A percentile compares a stretch with the other conserved stretches of the same genome.
phyloP scores from a whole-genome alignment of 2,797 vertebrate genomes.

The Xiphophorus birchmanni region DNA sequence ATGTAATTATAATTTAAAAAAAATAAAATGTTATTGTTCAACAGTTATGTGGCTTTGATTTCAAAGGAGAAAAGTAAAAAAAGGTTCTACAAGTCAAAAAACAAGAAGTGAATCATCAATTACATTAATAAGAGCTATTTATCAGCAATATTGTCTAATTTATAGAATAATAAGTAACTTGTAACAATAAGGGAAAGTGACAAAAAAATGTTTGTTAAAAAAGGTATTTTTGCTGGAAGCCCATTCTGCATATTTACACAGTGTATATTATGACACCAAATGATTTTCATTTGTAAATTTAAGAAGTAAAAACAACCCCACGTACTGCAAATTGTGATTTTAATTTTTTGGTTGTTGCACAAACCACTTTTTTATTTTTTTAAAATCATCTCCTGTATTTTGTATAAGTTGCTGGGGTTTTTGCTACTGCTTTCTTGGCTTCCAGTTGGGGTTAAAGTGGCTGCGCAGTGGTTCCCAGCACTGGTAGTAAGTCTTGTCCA shows the following conservation, averaged over 20 bases:
- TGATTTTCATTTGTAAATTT: neutral
- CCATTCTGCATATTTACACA: neutral
- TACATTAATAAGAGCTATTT: neutral
- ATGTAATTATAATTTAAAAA: slow-evolving; percentile 75
- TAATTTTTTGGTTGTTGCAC: neutral
- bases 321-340: neutral
- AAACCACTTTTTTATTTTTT: slow-evolving; percentile 1
- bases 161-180: neutral
- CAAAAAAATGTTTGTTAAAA: neutral
- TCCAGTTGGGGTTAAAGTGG: slow-evolving; percentile 88
- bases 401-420: neutral
- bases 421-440: slow-evolving; percentile 75
- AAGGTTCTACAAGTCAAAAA: neutral
- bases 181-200: neutral
- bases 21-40: slow-evolving; percentile 78
- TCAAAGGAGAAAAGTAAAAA: slow-evolving; percentile 2
- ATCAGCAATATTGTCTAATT: neutral
- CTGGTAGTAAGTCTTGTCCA: slow-evolving; percentile 92
- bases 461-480: slow-evolving; percentile 93
- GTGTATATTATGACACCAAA: neutral
- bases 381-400: slow-evolving; percentile 1
- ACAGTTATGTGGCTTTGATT: slow-evolving; percentile 33
- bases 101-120: neutral
- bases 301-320: neutral
- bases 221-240: neutral